phyloP scores from a whole-genome alignment of 2,888 invertebrate genomes.

The Gastrophysa polygoni region DNA sequence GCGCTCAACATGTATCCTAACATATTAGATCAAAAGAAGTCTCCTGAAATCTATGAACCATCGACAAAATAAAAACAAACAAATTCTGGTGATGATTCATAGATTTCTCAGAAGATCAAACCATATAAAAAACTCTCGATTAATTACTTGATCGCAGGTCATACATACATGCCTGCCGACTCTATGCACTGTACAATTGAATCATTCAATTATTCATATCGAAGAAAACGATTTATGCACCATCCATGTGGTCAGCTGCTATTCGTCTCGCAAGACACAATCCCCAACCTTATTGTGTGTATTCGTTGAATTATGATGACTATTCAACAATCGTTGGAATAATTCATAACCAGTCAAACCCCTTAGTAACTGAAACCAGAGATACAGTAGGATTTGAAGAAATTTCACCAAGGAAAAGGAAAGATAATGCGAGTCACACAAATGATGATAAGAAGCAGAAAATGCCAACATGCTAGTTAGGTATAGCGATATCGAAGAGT shows the following conservation, averaged over 20 bases:
- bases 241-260: slow-evolving; percentile 47
- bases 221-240: slow-evolving; percentile 43
- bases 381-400: no score
- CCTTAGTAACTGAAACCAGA: no score
- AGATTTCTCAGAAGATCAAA: slow-evolving; percentile 33
- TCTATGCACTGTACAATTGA: slow-evolving; percentile 45
- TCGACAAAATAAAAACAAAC: slow-evolving; percentile 45
- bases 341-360: no score
- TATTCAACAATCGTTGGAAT: no score
- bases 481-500: no score
- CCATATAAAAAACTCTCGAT: slow-evolving; percentile 33
- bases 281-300: slow-evolving; percentile 9
- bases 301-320: no score
- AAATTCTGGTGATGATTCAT: slow-evolving; percentile 36
- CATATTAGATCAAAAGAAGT: slow-evolving; percentile 21
- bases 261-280: not conserved
- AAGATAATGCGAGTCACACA: no score
- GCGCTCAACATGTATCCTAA: slow-evolving; percentile 21
- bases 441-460: no score
- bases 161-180: slow-evolving; percentile 51
- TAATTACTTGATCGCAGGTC: slow-evolving; percentile 38
- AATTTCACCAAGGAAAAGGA: no score
- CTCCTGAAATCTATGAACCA: slow-evolving; percentile 39
- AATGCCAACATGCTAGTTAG: no score
- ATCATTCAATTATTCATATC: slow-evolving; percentile 33